These are phyloP conservation scores for Spodoptera litura DNA, from an alignment of 1,140 invertebrate species.

Conservation along the genomic window DNA sequence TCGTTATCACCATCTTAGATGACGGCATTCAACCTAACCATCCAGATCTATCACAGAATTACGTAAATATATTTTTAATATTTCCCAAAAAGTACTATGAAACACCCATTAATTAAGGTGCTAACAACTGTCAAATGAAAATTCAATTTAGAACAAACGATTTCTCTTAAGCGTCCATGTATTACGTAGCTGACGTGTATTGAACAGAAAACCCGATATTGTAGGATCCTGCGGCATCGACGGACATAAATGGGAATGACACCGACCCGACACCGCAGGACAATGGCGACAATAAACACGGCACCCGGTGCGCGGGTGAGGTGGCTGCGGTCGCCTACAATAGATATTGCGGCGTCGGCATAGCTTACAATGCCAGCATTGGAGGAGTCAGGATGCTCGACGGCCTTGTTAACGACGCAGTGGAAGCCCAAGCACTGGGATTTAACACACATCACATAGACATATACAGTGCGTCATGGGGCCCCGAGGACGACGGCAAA, in stretches of 20 bases:
- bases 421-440: constrained; percentile 96
- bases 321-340: constrained; percentile 97
- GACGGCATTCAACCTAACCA: constrained; percentile 98
- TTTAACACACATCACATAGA: constrained; percentile 97
- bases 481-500: constrained; percentile 97
- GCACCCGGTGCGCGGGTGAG: constrained; percentile 96
- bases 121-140: constrained; percentile 34
- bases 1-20: constrained; percentile 98
- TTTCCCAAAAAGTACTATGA: constrained; percentile 10
- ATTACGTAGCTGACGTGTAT: constrained; percentile 39
- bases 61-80: constrained; percentile 87
- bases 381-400: constrained; percentile 98
- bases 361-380: constrained; percentile 96
- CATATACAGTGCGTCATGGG: constrained; percentile 98
- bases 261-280: constrained; percentile 98
- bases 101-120: constrained; percentile 21
- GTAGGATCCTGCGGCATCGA: constrained; percentile 96
- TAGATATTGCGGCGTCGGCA: constrained; percentile 95
- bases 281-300: constrained; percentile 97
- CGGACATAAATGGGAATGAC: constrained; percentile 98
- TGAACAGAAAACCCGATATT: constrained; percentile 46
- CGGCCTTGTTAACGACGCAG: constrained; percentile 97
- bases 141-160: constrained; percentile 26
- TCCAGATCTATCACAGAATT: constrained; percentile 95
- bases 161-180: constrained; percentile 17